Percentiles rank a stretch among this genome's conserved stretches.
These are phyloP conservation scores for Anastrepha obliqua DNA, from an alignment of 1,140 invertebrate genomes.

Conservation along the genomic window DNA sequence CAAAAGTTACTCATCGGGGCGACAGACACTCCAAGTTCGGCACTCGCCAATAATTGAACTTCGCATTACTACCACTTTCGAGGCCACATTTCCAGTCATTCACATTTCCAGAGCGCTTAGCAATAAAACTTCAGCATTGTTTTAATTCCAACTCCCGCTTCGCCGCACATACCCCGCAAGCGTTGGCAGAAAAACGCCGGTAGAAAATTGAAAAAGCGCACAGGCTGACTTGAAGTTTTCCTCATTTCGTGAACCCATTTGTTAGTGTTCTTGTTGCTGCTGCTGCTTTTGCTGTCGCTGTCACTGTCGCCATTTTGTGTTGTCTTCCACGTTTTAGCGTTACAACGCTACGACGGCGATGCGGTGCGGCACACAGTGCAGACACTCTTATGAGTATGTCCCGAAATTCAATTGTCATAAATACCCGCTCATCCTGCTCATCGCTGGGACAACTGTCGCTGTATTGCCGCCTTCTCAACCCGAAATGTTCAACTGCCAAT, in stretches of 20 bases:
- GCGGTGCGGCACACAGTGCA: background rate
- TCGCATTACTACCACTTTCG: background rate
- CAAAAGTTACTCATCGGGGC: no score
- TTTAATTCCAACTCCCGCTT: background rate
- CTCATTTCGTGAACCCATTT: slow-evolving; percentile 25
- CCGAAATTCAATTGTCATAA: slow-evolving; percentile 49
- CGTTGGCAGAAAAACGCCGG: background rate
- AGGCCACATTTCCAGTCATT: background rate
- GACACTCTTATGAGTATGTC: slow-evolving; percentile 5
- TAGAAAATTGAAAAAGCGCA: slow-evolving; percentile 12
- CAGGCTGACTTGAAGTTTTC: slow-evolving; percentile 11
- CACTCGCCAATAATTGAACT: background rate
- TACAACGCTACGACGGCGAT: background rate
- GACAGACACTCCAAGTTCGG: background rate
- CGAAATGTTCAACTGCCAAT: background rate
- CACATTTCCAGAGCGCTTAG: background rate
- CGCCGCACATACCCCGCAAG: background rate
- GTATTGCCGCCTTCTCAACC: slow-evolving; percentile 10
- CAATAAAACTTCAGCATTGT: slow-evolving; percentile 25
- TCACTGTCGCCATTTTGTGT: slow-evolving; percentile 40
- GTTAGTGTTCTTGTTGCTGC: background rate
- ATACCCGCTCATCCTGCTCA: background rate
- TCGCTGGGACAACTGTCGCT: background rate
- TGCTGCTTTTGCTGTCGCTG: background rate
- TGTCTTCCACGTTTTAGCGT: slow-evolving; percentile 15